These are phyloP conservation scores for Drosophila cracens DNA, from an alignment of 2,888 invertebrate species.

Conservation along the genomic window DNA sequence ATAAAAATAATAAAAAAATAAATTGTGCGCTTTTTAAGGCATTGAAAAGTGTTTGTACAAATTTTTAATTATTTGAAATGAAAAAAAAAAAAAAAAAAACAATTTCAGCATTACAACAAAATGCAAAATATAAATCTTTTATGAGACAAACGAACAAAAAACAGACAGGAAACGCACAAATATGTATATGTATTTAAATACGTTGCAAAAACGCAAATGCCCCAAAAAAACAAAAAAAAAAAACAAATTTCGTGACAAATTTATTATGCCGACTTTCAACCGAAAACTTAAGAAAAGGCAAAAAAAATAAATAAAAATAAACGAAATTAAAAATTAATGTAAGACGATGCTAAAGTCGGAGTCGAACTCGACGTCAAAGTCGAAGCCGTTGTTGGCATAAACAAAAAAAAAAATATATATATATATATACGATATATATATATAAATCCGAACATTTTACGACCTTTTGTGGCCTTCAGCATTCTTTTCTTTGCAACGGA, in stretches of 20 bases:
- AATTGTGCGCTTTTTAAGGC: neutral
- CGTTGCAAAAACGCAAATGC: constrained; percentile 1
- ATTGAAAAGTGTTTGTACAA: neutral
- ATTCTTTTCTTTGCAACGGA: constrained; percentile 64
- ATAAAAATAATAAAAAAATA: neutral
- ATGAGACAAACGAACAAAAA: neutral
- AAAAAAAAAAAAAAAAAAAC: no score
- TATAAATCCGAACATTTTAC: constrained; percentile 50
- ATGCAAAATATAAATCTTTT: neutral
- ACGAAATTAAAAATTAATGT: constrained; percentile 45
- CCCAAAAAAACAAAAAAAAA: neutral
- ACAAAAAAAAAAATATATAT: constrained; percentile 7
- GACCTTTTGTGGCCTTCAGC: constrained; percentile 73
- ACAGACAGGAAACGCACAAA: neutral
- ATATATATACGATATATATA: no score
- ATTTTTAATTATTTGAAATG: neutral
- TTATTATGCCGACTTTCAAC: constrained; percentile 22
- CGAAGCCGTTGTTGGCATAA: constrained; percentile 24
- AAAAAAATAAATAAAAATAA: constrained; percentile 11
- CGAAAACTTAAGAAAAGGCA: constrained; percentile 12
- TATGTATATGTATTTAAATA: neutral
- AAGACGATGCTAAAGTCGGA: constrained; percentile 46
- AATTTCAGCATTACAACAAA: neutral
- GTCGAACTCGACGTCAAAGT: constrained; percentile 21
- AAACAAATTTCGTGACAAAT: constrained; percentile 24